Base-by-base conservation (phyloP, 2,113 vertebrate genomes). In the Gadus chalcogrammus region DNA sequence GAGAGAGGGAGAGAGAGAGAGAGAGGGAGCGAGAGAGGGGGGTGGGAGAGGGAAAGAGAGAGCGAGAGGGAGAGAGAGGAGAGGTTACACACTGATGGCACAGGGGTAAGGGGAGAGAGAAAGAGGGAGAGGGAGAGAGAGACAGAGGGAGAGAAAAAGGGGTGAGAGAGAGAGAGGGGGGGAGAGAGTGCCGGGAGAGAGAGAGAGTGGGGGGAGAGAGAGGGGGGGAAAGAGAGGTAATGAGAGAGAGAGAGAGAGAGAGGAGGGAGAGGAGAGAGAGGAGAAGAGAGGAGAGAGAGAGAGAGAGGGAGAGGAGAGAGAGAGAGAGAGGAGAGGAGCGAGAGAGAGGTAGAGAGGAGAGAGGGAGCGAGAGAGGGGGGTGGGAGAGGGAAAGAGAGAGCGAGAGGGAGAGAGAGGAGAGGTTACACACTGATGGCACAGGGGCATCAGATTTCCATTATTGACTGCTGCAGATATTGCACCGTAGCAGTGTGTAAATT, bases 401-500 rank as follows among this genome's bases (percentile, higher is more conserved):
- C 93, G 93, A 93, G 82, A 92, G 91, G 88, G 88, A 87, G 92
- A 94, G 38, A 42, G 38, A 5, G 9, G 9, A 11, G 38, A 42
- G 38, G 38, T 42, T 42, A 1, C 94, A 92, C 95, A 93, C 94
- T 95, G 94, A 94, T 94, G 93, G 92, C 89, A 92, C 3, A 91
- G 90, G 91, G 94, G 94, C 94, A 96, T 95, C 93, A 95, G 93
- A 95, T 95, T 95, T 94, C 94, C 93, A 94, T 96, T 98, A 98
- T 97, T 97, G 95, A 97, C 95, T 94, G 93, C 92, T 93, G 93
- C 93, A 95, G 94, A 95, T 96, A 95, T 95, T 95, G 94, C 93
- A 93, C 92, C 94, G 94, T 95, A 94, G 94, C 91, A 89, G 91
- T 93, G 94, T 95, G 93, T 95, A 98, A 98, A 98, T 97, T 97